Percentiles rank a stretch among this genome's conserved stretches.
phyloP scores from a whole-genome alignment of 2,113 vertebrate genomes.

The Neopipo cinnamomea region DNA sequence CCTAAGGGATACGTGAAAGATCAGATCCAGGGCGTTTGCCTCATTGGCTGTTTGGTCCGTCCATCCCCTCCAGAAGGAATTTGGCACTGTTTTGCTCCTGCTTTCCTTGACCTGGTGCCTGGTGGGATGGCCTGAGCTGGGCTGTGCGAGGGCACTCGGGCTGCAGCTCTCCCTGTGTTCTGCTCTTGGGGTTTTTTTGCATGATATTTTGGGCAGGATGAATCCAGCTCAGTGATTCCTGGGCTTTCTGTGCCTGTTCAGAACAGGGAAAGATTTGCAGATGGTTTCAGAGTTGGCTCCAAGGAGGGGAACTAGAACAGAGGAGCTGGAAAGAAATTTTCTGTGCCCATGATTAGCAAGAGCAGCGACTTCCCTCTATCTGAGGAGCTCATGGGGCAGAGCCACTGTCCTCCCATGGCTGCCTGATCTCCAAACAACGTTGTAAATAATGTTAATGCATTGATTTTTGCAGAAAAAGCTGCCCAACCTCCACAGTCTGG shows the following conservation, averaged over 20 bases:
- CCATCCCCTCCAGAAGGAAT: neutral
- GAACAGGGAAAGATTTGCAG: neutral
- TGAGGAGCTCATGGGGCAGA: neutral
- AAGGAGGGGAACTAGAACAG: neutral
- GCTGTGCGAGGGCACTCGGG: neutral
- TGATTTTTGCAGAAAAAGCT: slow-evolving; percentile 74
- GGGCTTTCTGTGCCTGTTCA: neutral
- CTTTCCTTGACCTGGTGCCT: neutral
- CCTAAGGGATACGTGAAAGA: neutral
- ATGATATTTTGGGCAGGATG: neutral
- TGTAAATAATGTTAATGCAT: accelerated
- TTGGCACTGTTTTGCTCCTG: neutral
- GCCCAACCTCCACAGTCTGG: slow-evolving; percentile 77
- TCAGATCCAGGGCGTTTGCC: neutral
- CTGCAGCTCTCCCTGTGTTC: neutral
- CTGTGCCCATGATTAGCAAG: neutral
- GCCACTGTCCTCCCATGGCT: neutral
- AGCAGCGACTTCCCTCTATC: neutral
- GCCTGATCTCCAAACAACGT: neutral
- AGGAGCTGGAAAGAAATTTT: neutral
- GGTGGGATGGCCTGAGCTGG: neutral
- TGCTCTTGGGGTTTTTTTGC: neutral
- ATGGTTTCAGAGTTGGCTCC: neutral
- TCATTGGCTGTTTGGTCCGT: neutral
- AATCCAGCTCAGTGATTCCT: neutral